A percentile compares a stretch with the other conserved stretches of the same genome.
Conservation (phyloP, 30 jellyfish, hydroid and myxozoan genomes). For the Catostylus mosaicus region DNA sequence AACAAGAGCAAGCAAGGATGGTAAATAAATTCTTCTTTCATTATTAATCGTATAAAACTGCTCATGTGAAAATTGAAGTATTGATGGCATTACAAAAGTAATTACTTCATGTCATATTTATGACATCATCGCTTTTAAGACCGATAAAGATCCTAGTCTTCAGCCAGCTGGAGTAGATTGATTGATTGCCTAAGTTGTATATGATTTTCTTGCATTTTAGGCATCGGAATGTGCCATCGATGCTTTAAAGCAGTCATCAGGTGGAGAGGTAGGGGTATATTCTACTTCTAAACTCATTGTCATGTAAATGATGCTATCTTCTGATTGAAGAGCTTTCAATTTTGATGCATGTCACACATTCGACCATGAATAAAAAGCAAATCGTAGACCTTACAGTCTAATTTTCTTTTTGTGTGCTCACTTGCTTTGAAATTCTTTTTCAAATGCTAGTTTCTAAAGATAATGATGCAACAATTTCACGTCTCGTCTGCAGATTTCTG, state of each 20-base stretch:
- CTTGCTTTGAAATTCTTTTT: background rate
- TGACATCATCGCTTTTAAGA: too few relatives aligned
- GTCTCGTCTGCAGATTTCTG: constrained; percentile 7
- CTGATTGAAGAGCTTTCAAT: background rate
- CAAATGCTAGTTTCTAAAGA: background rate
- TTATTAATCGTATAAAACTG: too few relatives aligned
- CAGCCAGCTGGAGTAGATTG: too few relatives aligned
- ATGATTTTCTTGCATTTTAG: constrained; percentile 26
- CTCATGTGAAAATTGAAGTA: too few relatives aligned
- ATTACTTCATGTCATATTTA: too few relatives aligned
- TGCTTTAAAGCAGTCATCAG: constrained; percentile 53
- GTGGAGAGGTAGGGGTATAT: constrained; percentile 51
- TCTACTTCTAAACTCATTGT: background rate
- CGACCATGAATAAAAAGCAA: background rate
- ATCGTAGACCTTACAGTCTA: background rate
- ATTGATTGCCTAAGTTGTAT: too few relatives aligned
- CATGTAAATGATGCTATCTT: background rate
- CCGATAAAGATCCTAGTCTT: too few relatives aligned
- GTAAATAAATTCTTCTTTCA: constrained; percentile 4
- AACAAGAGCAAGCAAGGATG: constrained; percentile 67
- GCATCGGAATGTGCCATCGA: constrained; percentile 67
- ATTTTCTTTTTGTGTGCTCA: background rate
- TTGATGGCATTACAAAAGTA: too few relatives aligned
- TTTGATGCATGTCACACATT: background rate
- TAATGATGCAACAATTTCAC: background rate